Conservation (phyloP, 1,140 invertebrate species). For the Nasonia giraulti region DNA sequence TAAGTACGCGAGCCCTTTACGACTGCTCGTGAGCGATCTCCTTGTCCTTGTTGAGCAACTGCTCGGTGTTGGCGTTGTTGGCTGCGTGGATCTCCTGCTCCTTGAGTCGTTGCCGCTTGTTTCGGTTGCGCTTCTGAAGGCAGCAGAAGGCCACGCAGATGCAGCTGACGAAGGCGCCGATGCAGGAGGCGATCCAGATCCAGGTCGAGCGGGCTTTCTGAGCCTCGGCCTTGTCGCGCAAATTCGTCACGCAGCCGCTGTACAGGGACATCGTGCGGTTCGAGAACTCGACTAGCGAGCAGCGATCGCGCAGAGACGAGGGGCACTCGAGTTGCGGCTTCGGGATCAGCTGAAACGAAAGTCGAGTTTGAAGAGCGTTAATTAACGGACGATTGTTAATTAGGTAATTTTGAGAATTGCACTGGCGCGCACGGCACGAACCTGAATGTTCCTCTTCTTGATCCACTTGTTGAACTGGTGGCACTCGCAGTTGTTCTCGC, state of each 20-base stretch:
- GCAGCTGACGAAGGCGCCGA: constrained; percentile 57
- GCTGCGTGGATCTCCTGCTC: constrained; percentile 60
- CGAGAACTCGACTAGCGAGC: constrained; percentile 49
- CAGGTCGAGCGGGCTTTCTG: constrained; percentile 63
- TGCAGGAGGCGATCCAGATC: constrained; percentile 65
- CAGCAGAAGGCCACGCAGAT: constrained; percentile 64
- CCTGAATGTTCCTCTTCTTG: constrained; percentile 53
- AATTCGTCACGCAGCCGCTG: constrained; percentile 57
- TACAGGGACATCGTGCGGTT: constrained; percentile 61
- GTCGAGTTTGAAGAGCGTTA: no score
- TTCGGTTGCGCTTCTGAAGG: constrained; percentile 66
- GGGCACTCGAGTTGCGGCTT: constrained; percentile 37
- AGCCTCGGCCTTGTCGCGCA: constrained; percentile 55
- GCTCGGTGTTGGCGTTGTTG: constrained; percentile 65
- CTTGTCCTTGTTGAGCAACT: constrained; percentile 65
- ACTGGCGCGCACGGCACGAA: no score
- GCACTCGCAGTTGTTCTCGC: constrained; percentile 61
- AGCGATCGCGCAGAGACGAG: not conserved
- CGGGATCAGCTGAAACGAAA: not conserved
- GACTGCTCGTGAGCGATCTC: constrained; percentile 45
- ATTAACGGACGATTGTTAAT: no score
- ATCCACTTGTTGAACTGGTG: constrained; percentile 62
- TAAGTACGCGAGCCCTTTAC: constrained; percentile 13
- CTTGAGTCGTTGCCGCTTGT: constrained; percentile 59
- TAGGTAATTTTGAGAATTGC: no score